phyloP scores from a whole-genome alignment of 2,113 vertebrate species.

The Prietella phreatophila region DNA sequence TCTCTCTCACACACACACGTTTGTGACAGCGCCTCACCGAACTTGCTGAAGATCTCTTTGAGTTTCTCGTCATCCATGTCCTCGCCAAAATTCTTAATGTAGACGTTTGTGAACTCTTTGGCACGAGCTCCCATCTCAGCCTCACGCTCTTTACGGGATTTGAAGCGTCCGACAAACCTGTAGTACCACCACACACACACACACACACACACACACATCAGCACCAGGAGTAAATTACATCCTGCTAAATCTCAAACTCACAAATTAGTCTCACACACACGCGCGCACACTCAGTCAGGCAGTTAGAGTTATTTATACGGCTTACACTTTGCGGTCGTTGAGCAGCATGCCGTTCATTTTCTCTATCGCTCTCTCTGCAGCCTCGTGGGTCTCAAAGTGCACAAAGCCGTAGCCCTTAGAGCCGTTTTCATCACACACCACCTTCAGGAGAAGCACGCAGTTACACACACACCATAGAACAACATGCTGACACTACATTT shows the following conservation, averaged over 20 bases:
- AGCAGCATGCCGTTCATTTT: constrained; percentile 99
- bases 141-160: constrained; percentile 96
- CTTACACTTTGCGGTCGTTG: constrained; percentile 99
- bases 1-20: not conserved
- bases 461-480: not conserved
- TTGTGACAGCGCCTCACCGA: constrained; percentile 65
- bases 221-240: not conserved
- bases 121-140: constrained; percentile 93
- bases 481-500: not conserved
- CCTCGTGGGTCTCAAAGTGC: constrained; percentile 98
- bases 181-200: not conserved
- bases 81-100: constrained; percentile 94
- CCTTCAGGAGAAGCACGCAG: constrained; percentile 70
- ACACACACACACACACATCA: not conserved
- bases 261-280: not conserved
- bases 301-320: not conserved
- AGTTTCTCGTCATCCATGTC: constrained; percentile 97
- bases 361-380: constrained; percentile 96
- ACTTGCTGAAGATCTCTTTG: constrained; percentile 92
- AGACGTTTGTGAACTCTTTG: constrained; percentile 97
- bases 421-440: constrained; percentile 98
- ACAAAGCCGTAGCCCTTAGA: constrained; percentile 99
- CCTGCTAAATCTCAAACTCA: not conserved
- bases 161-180: constrained; percentile 96
- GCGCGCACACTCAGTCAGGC: not conserved